Conservation (phyloP, 1,140 invertebrate species). For the Melipona quadrifasciata region DNA sequence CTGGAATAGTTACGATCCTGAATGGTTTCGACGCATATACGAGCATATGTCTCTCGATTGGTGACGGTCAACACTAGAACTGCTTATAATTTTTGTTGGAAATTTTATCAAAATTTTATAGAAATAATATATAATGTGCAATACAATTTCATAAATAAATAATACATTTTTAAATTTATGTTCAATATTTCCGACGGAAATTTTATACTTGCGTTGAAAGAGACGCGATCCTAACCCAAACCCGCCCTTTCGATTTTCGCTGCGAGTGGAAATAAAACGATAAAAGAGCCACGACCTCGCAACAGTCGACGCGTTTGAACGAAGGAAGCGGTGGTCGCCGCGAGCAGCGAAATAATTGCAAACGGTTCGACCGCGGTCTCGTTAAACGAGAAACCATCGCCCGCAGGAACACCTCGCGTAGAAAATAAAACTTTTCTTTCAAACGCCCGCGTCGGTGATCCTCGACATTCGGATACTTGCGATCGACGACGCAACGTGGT, state of each 20-base stretch:
- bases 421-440: too few species aligned
- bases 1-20: constrained; percentile 39
- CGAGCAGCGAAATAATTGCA: constrained; percentile 31
- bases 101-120: too few species aligned
- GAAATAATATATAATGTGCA: too few species aligned
- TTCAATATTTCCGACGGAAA: too few species aligned
- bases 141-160: too few species aligned
- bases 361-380: constrained; percentile 6
- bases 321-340: constrained; percentile 1
- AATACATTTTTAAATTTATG: too few species aligned
- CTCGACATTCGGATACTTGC: too few species aligned
- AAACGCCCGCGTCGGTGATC: not conserved
- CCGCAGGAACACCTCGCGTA: not conserved
- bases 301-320: not conserved
- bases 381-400: constrained; percentile 32
- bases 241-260: constrained; percentile 44
- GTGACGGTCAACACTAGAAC: not conserved
- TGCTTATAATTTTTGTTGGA: too few species aligned
- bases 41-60: not conserved
- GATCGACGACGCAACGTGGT: constrained; percentile 4
- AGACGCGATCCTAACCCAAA: constrained; percentile 36
- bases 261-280: not conserved
- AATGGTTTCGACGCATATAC: not conserved
- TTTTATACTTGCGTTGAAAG: too few species aligned
- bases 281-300: too few species aligned